Conservation (phyloP, 2,113 vertebrate genomes). For the Cyphomyrus discorhynchus region DNA sequence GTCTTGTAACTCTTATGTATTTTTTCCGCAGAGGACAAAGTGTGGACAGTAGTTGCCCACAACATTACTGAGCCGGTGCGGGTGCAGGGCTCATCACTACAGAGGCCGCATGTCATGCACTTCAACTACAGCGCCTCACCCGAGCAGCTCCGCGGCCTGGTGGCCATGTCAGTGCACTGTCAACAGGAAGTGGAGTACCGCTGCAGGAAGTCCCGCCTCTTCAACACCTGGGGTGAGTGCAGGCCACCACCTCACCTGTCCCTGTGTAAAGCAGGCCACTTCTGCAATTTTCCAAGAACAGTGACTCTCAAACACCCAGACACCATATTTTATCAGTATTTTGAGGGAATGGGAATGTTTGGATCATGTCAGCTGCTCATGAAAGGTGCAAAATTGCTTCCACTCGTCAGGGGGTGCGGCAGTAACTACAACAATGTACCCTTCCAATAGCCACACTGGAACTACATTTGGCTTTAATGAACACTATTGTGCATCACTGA, state of each 20-base stretch:
- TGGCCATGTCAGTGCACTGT: slow-evolving; percentile 75
- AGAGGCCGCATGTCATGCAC: slow-evolving; percentile 65
- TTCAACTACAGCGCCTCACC: slow-evolving; percentile 75
- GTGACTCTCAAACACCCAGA: background rate
- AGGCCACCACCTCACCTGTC: background rate
- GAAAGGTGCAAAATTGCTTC: background rate
- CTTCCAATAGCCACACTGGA: background rate
- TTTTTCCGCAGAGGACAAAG: slow-evolving; percentile 72
- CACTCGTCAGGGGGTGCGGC: background rate
- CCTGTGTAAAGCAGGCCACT: background rate
- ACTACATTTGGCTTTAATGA: background rate
- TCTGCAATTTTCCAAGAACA: background rate
- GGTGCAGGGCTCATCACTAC: slow-evolving; percentile 57
- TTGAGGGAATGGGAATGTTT: background rate
- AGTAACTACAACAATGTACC: background rate
- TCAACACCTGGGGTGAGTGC: slow-evolving; percentile 78
- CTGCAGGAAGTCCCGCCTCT: slow-evolving; percentile 82
- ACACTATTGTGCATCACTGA: background rate
- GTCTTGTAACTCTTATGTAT: background rate
- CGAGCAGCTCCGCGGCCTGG: slow-evolving; percentile 76
- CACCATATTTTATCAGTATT: background rate
- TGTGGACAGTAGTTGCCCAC: slow-evolving; percentile 81
- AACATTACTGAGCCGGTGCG: slow-evolving; percentile 70
- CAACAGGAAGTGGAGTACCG: slow-evolving; percentile 85
- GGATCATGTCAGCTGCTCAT: background rate